Evolutionary conservation across 2,888 invertebrate species (phyloP), one percentile per base, ranked within the genome.

Genomic region (Geophilus truncorum): DNA sequence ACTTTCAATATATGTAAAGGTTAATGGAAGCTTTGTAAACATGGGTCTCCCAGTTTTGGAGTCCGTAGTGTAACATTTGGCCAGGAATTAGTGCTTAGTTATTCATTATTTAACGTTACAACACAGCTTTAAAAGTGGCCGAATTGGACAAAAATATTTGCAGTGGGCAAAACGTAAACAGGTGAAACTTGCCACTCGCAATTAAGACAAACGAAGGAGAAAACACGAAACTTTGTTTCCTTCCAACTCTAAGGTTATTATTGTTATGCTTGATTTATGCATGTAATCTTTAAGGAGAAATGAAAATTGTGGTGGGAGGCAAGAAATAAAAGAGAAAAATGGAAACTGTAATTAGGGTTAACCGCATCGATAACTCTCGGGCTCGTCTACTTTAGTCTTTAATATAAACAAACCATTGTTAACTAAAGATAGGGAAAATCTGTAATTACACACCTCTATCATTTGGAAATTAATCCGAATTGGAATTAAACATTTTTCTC

Each of bases 1-100:
- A 70, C 70, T 70, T 70, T 70, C 70, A 70, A 70, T 70, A n/a
- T n/a, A 23, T 25, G 70, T 70, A 70, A 28, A 70, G 70, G 70
- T 70, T 70, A 70, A 70, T 70, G 70, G 70, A 70, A 25, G 70
- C 70, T 70, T 70, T 70, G 70, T 70, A 70, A 70, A 70, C 70
- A 70, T 70, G 70, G 70, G 45, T 45, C 45, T 51, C 40, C 40
- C 70, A 28, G 70, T 70, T 70, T 15, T 70, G 25, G 15, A 70
- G 12, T 70, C 25, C 28, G 15, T 25, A 28, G 25, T 70, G 70
- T 28, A 70, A 70, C 70, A 70, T 70, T 62, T 62, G 4, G 62
- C 25, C 23, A 62, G 15, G 23, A 62, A 62, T 62, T 70, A 70
- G 70, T 70, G 70, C 70, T 70, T 25, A 12, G 25, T 70, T 70